phyloP scores from a whole-genome alignment of 2,888 invertebrate genomes.

The Protodeltote pygarga region DNA sequence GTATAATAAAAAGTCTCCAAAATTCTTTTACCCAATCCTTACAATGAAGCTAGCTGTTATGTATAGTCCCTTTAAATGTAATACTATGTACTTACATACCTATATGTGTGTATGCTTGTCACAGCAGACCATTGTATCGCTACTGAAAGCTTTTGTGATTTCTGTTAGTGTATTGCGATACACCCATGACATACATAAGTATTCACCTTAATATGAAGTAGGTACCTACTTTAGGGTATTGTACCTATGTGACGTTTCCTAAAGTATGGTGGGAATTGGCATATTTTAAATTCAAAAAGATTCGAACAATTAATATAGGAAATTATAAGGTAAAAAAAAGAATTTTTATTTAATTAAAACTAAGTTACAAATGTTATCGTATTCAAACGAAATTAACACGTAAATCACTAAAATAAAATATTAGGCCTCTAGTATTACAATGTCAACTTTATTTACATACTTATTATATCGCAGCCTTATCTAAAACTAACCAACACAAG shows the following conservation, averaged over 20 bases:
- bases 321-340: too few species aligned
- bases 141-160: slow-evolving; percentile 38
- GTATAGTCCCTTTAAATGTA: slow-evolving; percentile 2
- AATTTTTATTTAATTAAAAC: too few species aligned
- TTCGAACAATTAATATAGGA: too few species aligned
- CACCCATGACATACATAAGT: slow-evolving; percentile 8
- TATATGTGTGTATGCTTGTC: slow-evolving; percentile 13
- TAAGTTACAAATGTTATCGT: too few species aligned
- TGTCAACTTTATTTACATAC: slow-evolving; percentile 36
- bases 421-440: slow-evolving; percentile 20
- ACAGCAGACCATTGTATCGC: slow-evolving; percentile 31
- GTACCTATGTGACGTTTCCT: too few species aligned
- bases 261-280: too few species aligned
- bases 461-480: slow-evolving; percentile 28
- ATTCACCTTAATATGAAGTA: background rate
- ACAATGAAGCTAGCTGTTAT: slow-evolving; percentile 13
- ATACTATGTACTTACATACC: too few species aligned
- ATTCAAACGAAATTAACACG: background rate
- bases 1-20: too few species aligned
- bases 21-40: background rate
- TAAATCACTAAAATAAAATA: slow-evolving; percentile 10
- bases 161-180: slow-evolving; percentile 27
- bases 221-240: too few species aligned
- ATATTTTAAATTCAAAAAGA: too few species aligned
- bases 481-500: slow-evolving; percentile 35